Evolutionary conservation across 2,113 vertebrate species (phyloP).

Genomic region (Scopus umbretta): DNA sequence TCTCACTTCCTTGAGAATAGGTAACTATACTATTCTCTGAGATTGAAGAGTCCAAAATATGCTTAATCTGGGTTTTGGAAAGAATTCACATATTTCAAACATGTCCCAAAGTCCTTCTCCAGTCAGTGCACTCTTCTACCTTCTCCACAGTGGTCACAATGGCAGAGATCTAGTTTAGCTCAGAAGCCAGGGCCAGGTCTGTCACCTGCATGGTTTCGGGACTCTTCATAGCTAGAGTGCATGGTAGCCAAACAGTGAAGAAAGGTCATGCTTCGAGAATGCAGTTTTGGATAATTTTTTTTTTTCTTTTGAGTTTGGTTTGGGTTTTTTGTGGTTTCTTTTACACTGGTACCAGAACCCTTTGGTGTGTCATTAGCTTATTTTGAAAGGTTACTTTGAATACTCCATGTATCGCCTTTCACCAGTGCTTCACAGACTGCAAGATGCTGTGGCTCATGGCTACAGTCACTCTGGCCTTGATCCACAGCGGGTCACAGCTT

Average conservation of each 20-base stretch:
- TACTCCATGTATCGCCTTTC: not conserved
- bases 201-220: not conserved
- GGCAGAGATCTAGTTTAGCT: not conserved
- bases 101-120: not conserved
- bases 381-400: not conserved
- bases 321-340: not conserved
- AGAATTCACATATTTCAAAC: not conserved
- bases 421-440: not conserved
- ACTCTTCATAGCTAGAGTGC: not conserved
- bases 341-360: not conserved
- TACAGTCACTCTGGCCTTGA: not conserved
- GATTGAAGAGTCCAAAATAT: not conserved
- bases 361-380: not conserved
- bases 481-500: not conserved
- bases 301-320: too few relatives aligned
- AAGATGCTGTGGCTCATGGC: not conserved
- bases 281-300: not conserved
- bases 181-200: not conserved
- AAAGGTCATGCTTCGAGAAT: not conserved
- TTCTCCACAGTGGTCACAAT: not conserved
- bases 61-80: not conserved
- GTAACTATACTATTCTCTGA: not conserved
- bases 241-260: not conserved
- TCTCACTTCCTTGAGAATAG: not conserved
- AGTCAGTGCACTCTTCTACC: not conserved